Percentiles rank a stretch among this genome's conserved stretches.
Conservation (phyloP, 2,113 vertebrate genomes). For the Pterophyllum scalare region DNA sequence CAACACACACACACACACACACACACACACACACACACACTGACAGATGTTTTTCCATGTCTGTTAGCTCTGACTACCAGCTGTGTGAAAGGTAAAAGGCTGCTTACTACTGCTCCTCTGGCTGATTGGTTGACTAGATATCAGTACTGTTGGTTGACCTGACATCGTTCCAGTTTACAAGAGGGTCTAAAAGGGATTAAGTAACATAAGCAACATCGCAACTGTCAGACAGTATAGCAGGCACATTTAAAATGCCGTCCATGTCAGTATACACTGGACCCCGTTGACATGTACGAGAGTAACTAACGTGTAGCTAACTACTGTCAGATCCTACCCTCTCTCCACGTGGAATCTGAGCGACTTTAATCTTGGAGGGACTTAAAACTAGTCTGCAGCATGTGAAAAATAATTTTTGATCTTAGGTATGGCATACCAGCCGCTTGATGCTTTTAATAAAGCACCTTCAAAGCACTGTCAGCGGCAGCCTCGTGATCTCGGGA, state of each 20-base stretch:
- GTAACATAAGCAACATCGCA: background rate
- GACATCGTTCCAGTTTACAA: background rate
- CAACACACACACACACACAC: too few species aligned
- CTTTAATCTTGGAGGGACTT: conserved; percentile 12
- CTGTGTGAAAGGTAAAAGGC: background rate
- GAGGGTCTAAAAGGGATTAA: background rate
- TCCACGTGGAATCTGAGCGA: background rate
- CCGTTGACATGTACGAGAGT: background rate
- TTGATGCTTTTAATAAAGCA: conserved; percentile 31
- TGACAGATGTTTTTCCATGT: too few species aligned
- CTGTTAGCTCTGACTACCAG: too few species aligned
- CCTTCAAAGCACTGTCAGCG: conserved; percentile 26
- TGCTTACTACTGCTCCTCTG: background rate
- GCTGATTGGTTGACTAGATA: background rate
- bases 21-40: too few species aligned
- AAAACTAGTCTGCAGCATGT: background rate
- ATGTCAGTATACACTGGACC: background rate
- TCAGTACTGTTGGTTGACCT: background rate
- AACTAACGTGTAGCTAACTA: background rate
- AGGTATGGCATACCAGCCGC: conserved; percentile 10
- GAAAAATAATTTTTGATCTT: background rate
- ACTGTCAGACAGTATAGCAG: background rate
- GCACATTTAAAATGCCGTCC: background rate
- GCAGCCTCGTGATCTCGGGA: conserved; percentile 31
- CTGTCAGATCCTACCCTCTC: background rate